phyloP scores from a whole-genome alignment of 2,113 vertebrate species.

The Nannobrachium achirus region DNA sequence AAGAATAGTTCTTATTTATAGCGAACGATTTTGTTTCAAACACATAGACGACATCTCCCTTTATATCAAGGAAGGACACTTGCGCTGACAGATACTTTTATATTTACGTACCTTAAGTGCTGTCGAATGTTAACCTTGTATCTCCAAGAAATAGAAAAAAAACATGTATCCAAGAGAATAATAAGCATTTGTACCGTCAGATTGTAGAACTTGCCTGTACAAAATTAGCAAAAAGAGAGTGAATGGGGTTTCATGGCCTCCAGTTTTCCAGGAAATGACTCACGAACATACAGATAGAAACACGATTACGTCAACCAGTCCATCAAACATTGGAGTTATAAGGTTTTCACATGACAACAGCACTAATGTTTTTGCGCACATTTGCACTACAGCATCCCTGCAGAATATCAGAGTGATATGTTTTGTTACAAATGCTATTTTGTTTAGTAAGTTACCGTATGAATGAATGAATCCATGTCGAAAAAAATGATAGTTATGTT shows the following conservation, averaged over 20 bases:
- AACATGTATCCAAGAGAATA: constrained; percentile 14
- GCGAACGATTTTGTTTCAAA: constrained; percentile 45
- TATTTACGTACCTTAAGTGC: constrained; percentile 56
- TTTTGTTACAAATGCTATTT: constrained; percentile 71
- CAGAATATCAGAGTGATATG: constrained; percentile 67
- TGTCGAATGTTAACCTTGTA: constrained; percentile 69
- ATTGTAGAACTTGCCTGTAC: constrained; percentile 24
- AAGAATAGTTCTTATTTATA: constrained; percentile 60
- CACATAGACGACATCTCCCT: constrained; percentile 42
- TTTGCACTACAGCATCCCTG: constrained; percentile 78
- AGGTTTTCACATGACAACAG: constrained; percentile 68
- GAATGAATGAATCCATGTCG: constrained; percentile 73
- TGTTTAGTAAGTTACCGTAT: constrained; percentile 69
- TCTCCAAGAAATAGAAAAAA: constrained; percentile 49
- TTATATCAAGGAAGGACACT: constrained; percentile 63
- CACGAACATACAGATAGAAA: not conserved
- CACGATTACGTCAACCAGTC: constrained; percentile 28
- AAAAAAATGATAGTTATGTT: constrained; percentile 70
- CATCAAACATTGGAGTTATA: constrained; percentile 57
- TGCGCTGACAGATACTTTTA: constrained; percentile 60
- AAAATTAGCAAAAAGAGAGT: constrained; percentile 9
- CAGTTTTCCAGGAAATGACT: constrained; percentile 14
- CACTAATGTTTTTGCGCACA: constrained; percentile 71
- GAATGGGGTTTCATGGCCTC: not conserved
- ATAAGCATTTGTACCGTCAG: constrained; percentile 20